Evolutionary conservation across 2,797 vertebrate genomes (phyloP).

Genomic region (Coreius guichenoti): DNA sequence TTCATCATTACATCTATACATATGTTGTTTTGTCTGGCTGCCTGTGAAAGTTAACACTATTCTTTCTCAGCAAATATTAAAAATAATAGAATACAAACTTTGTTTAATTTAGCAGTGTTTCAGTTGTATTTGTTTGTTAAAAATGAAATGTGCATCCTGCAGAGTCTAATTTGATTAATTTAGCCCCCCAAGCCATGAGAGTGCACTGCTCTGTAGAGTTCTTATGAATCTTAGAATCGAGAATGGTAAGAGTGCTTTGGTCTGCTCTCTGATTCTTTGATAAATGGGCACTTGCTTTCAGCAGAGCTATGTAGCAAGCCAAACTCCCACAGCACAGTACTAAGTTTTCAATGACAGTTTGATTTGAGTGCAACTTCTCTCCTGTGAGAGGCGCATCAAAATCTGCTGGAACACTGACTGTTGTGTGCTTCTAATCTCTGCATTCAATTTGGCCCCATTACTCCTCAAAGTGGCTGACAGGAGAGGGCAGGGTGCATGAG

Average conservation of each 20-base stretch:
- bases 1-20: not conserved
- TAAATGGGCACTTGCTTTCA: conserved; percentile 46
- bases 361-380: conserved; percentile 53
- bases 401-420: conserved; percentile 10
- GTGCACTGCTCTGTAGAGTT: conserved; percentile 1
- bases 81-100: not conserved
- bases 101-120: not conserved
- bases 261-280: conserved; percentile 39
- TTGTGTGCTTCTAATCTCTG: conserved; percentile 52
- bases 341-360: conserved; percentile 50
- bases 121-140: not conserved
- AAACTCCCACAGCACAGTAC: conserved; percentile 33
- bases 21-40: not conserved
- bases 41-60: not conserved
- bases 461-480: conserved; percentile 54
- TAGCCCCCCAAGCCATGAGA: not conserved
- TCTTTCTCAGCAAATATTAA: not conserved
- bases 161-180: conserved; percentile 9
- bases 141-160: not conserved
- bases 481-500: conserved; percentile 48
- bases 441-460: conserved; percentile 62
- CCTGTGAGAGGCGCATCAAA: conserved; percentile 43
- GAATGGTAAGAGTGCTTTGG: conserved; percentile 28
- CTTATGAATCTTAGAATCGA: not conserved
- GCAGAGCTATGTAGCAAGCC: conserved; percentile 12